Evolutionary conservation across 2,888 invertebrate genomes (phyloP), one percentile per base, ranked within the genome.

Genomic region (Agapostemon virescens): DNA sequence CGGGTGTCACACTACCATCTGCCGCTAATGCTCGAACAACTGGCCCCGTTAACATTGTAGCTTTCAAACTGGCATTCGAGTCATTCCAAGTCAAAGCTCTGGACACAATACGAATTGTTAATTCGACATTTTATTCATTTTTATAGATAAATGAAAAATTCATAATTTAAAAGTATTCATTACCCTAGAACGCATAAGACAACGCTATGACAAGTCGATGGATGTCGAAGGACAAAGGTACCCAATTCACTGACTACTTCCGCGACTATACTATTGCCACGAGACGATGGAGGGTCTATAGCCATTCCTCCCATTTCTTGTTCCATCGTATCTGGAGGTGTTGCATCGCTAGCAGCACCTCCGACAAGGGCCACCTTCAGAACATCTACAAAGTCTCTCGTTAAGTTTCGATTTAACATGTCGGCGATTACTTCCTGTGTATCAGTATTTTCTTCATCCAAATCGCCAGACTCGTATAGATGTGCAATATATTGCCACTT

Each of bases 301-400:
- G 96, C 96, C 83, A 96, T 96, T 95, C 96, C 96, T 72, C 95
- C 94, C 79, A 94, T 95, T 84, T 95, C 95, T 42, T 95, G 95
- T 88, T 95, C 95, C 93, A 96, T 96, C 5, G 94, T 94, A 84
- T 94, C 94, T 0, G 91, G 93, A 80, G 92, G 93, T 5, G 93
- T 84, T 55, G 94, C 94, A 58, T 95, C 95, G 81, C 93, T 94
- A 86, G 92, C 92, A 83, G 93, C 93, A 42, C 96, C 96, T 45
- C 97, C 97, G 36, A 97, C 96, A 6, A 97, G 92, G 1, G 95
- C 96, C 38, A 96, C 95, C 93, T 96, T 95, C 36, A 98, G 92
- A 1, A 98, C 95, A 87, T 98, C 98, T 38, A 98, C 93, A 90
- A 98, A 97, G 92, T 98, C 98, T 79, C 98, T 94, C 0, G 98